Evolutionary conservation across 2,113 vertebrate genomes (phyloP).

Genomic region (Pyxicephalus adspersus): DNA sequence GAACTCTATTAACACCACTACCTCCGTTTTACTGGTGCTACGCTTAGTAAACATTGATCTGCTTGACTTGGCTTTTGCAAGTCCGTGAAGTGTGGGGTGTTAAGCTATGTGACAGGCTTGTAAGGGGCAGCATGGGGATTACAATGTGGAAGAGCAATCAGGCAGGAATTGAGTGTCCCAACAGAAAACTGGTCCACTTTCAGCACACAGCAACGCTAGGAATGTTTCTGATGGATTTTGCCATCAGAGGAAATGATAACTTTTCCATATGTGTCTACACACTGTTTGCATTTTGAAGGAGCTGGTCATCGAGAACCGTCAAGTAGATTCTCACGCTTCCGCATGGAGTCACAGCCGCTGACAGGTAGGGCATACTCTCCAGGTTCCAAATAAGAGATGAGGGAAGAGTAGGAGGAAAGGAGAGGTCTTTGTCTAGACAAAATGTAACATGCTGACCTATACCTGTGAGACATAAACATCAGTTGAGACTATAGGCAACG

Average conservation of each 20-base stretch:
- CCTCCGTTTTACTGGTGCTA: too few relatives aligned
- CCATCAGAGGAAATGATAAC: constrained; percentile 29
- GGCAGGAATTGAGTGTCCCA: constrained; percentile 17
- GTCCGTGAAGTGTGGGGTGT: too few relatives aligned
- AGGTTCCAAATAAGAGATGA: background rate
- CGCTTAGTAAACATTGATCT: constrained; percentile 3
- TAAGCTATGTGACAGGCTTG: background rate
- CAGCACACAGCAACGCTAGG: constrained; percentile 23
- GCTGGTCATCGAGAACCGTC: constrained; percentile 11
- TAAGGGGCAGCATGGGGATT: background rate
- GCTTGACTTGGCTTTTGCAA: background rate
- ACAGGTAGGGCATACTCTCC: background rate
- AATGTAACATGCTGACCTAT: too few relatives aligned
- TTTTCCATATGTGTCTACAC: constrained; percentile 41
- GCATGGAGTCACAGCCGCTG: background rate
- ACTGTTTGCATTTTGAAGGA: constrained; percentile 24
- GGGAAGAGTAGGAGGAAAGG: background rate
- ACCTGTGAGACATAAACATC: too few relatives aligned
- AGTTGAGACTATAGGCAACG: too few relatives aligned
- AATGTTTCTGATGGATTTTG: constrained; percentile 26
- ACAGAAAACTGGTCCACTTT: constrained; percentile 21
- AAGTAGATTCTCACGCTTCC: constrained; percentile 21
- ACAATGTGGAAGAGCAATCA: constrained; percentile 38
- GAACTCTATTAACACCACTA: too few relatives aligned
- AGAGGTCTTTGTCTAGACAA: too few relatives aligned